Conservation (phyloP, 2,797 vertebrate genomes). For the Cirrhinus molitorella region DNA sequence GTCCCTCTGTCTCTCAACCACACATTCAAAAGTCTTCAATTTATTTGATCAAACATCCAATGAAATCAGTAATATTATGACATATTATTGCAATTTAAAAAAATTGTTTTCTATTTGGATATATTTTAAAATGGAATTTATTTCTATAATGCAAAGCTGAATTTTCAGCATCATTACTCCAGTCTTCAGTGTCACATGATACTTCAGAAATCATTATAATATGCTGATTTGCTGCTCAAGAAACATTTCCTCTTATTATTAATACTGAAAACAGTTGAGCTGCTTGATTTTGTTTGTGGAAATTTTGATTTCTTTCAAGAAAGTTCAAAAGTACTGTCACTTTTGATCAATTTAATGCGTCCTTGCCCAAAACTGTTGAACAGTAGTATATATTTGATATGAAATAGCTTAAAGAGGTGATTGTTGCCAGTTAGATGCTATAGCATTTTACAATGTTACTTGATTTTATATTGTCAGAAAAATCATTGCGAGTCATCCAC, state of each 20-base stretch:
- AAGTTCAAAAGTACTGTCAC: not conserved
- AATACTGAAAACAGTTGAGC: not conserved
- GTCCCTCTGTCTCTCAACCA: not conserved
- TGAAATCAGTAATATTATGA: not conserved
- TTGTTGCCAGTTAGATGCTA: not conserved
- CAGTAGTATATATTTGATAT: not conserved
- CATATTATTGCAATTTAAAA: not conserved
- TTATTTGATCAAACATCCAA: not conserved
- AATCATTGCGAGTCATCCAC: not conserved
- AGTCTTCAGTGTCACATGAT: not conserved
- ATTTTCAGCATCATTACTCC: not conserved
- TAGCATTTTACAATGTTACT: not conserved
- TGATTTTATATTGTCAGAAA: conserved; percentile 2
- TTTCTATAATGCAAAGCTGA: not conserved
- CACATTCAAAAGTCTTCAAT: not conserved
- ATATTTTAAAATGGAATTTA: not conserved
- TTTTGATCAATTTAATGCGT: not conserved
- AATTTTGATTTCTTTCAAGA: no score
- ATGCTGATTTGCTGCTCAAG: not conserved
- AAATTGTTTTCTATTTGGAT: not conserved
- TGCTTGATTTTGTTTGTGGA: no score
- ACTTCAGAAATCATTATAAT: no score
- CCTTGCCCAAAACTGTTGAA: not conserved
- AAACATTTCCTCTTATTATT: not conserved
- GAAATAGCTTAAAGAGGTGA: not conserved